These are phyloP conservation scores for Harlomillsia oculata DNA, from an alignment of 1,140 invertebrate species.

Conservation along the genomic window DNA sequence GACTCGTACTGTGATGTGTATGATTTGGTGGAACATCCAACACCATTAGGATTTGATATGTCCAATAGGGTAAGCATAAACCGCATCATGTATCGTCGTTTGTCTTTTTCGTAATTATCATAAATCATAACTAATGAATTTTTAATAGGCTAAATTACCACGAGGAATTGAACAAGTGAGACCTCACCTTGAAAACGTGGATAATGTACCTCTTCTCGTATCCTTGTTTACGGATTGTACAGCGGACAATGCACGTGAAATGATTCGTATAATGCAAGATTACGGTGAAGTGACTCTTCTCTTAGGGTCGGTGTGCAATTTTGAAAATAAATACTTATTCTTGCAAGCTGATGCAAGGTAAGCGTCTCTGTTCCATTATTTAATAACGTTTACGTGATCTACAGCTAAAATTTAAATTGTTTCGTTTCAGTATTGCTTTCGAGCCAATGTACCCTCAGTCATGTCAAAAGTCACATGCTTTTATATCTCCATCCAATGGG, in stretches of 20 bases:
- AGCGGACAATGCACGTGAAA: constrained; percentile 70
- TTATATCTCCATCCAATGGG: constrained; percentile 42
- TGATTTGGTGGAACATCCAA: constrained; percentile 30
- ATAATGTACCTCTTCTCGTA: constrained; percentile 92
- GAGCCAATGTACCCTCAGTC: constrained; percentile 83
- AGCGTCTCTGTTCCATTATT: constrained; percentile 18
- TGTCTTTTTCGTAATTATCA: no score
- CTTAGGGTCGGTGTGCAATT: constrained; percentile 51
- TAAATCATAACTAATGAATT: neutral
- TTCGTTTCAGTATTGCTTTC: constrained; percentile 64
- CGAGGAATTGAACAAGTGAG: constrained; percentile 93
- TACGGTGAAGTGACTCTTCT: constrained; percentile 81
- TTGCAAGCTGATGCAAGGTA: constrained; percentile 88
- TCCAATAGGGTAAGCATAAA: constrained; percentile 64
- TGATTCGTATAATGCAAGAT: constrained; percentile 93
- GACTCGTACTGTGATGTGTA: constrained; percentile 28
- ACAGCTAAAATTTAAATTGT: constrained; percentile 11
- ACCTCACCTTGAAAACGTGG: constrained; percentile 86
- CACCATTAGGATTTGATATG: constrained; percentile 65
- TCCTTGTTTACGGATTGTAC: constrained; percentile 96
- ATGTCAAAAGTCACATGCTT: constrained; percentile 58
- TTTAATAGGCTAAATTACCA: constrained; percentile 73
- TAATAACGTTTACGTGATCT: constrained; percentile 9
- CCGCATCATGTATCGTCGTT: no score
- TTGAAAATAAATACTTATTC: constrained; percentile 81